Evolutionary conservation across 37 sponge, comb jelly and placozoan genomes (phyloP), one percentile per base, ranked within the genome.

Genomic region (Halichondria panicea): DNA sequence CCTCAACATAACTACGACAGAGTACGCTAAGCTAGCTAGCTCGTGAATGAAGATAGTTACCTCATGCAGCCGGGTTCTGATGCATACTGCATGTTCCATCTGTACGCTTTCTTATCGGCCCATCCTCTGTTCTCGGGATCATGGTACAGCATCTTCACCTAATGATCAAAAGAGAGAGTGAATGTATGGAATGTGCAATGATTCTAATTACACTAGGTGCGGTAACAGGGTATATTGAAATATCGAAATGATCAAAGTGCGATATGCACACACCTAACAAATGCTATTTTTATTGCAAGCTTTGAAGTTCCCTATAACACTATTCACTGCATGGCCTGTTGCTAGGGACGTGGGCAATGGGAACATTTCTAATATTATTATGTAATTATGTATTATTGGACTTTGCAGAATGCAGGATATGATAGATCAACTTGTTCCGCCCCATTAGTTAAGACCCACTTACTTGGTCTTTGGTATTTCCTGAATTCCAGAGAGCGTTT

Each of bases 401-500:
- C 27, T 9, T 56, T 4, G 57, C 27, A 4, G n/a, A n/a, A n/a
- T n/a, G n/a, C 5, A 13, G 13, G 12, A 56, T 9, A 56, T 56
- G 5, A 56, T 56, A 4, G n/a, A 56, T 56, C 13, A 28, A 12
- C 5, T 28, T 56, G 27, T 56, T 56, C 27, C 57, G 5, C n/a
- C n/a, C n/a, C n/a, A n/a, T n/a, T n/a, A n/a, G n/a, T n/a, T 18
- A 22, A 9, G 18, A 32, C 34, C 35, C 1, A 62, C 77, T 33
- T 41, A 86, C 87, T 69, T 79, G 63, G 13, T 68, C 45, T 18
- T 52, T 43, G 1, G 86, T 85, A 52, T 76, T 22, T 12, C 64
- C 75, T 5, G 70, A 69, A 6, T 80, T 55, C 92, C 92, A 91
- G 24, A 91, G 27, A 24, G 84, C 80, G 48, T 69, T 68, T 22